phyloP scores from a whole-genome alignment of 2,113 vertebrate species.

The Syngnathus typhle region DNA sequence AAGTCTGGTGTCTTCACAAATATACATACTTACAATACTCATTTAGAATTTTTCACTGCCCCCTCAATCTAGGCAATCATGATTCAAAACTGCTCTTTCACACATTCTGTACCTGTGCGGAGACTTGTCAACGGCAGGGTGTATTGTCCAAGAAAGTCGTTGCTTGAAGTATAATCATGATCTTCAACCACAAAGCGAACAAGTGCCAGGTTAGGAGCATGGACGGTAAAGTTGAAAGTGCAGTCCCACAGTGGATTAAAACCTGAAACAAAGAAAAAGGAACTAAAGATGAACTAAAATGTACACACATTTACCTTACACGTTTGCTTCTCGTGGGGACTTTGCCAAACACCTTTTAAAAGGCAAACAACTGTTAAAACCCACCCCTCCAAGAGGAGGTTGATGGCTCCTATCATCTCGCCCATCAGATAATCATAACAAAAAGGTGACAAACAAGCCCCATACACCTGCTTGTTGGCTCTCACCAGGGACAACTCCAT shows the following conservation, averaged over 20 bases:
- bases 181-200: conserved; percentile 91
- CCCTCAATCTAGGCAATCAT: not conserved
- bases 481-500: too few relatives aligned
- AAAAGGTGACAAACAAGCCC: too few relatives aligned
- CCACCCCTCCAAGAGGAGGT: too few relatives aligned
- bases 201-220: conserved; percentile 81
- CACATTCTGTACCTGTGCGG: conserved; percentile 72
- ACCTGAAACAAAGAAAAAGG: conserved; percentile 62
- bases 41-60: too few relatives aligned
- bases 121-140: conserved; percentile 82
- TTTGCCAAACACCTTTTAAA: not conserved
- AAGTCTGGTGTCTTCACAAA: too few relatives aligned
- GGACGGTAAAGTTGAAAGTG: conserved; percentile 79
- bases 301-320: not conserved
- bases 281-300: not conserved
- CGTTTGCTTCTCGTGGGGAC: not conserved
- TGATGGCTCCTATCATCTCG: too few relatives aligned
- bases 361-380: not conserved
- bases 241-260: conserved; percentile 87
- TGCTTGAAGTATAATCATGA: conserved; percentile 81
- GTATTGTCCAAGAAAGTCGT: conserved; percentile 91
- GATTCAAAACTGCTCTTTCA: not conserved
- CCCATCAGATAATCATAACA: not conserved
- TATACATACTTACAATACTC: too few relatives aligned
- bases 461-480: too few relatives aligned